Evolutionary conservation across 1,140 invertebrate species (phyloP).

Genomic region (Bicyclus anynana): DNA sequence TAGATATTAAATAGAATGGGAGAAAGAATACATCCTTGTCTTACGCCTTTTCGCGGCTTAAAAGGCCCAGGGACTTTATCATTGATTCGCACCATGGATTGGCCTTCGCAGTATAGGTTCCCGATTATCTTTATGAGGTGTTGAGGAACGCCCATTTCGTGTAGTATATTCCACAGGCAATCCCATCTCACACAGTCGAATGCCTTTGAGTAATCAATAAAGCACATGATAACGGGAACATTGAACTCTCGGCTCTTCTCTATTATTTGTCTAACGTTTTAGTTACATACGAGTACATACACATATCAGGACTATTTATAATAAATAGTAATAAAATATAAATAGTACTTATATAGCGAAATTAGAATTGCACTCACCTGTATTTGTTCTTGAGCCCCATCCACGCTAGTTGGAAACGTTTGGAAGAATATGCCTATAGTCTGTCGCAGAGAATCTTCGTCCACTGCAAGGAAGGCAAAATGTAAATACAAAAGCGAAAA

Average conservation of each 20-base stretch:
- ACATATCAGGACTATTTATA: too few species aligned
- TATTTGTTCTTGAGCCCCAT: slow-evolving; percentile 70
- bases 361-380: slow-evolving; percentile 48
- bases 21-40: neutral
- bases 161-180: slow-evolving; percentile 1
- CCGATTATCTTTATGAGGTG: slow-evolving; percentile 4
- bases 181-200: slow-evolving; percentile 5
- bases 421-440: slow-evolving; percentile 73
- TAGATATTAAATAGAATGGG: slow-evolving; percentile 12
- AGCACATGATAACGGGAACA: neutral
- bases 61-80: slow-evolving; percentile 10
- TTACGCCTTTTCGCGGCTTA: slow-evolving; percentile 17
- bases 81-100: slow-evolving; percentile 12
- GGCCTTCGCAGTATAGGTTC: slow-evolving; percentile 5
- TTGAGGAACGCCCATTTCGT: slow-evolving; percentile 12
- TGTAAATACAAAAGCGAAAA: slow-evolving; percentile 2
- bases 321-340: too few species aligned
- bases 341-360: too few species aligned
- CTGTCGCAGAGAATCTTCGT: slow-evolving; percentile 68
- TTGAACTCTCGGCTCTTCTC: slow-evolving; percentile 24
- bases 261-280: slow-evolving; percentile 18
- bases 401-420: slow-evolving; percentile 60
- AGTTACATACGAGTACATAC: too few species aligned
- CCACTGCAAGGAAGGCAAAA: slow-evolving; percentile 45
- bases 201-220: neutral